Base-by-base conservation (phyloP, 2,797 vertebrate genomes). In the Sparidentex hasta region DNA sequence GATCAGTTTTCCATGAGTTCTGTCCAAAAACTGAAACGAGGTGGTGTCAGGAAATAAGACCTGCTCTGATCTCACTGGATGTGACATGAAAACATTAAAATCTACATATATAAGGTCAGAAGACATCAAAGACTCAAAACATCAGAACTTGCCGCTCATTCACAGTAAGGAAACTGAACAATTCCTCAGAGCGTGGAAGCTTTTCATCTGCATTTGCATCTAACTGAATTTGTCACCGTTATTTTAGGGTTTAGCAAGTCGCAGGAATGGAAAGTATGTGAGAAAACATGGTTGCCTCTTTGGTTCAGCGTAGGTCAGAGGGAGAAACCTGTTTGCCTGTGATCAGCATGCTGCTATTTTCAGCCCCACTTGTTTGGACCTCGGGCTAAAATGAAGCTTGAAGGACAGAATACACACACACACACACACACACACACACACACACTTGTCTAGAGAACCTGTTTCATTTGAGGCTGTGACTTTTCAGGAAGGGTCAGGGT, bases 301-400 rank as follows among this genome's bases (percentile, higher is more conserved):
- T 44, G 56, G 58, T 20, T 62, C 61, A 80, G 81, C 4, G 1
- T 62, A 67, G 72, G 38, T 79, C 78, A 76, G 23, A 65, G 65
- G 65, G 72, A 69, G 67, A 46, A 75, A 85, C 58, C 61, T 72
- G 64, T 71, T 80, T 57, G 71, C 63, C 54, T 13, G 75, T 75
- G 81, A 88, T 73, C 66, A 76, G 69, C 68, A 67, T 63, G 78
- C 21, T 75, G 70, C 88, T 92, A 94, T 94, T 93, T 93, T 90
- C 54, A 87, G 88, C 66, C 47, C 21, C 66, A 68, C 82, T 88
- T 81, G 78, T 82, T 82, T 55, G 57, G 74, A 76, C 84, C 85
- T 62, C 64, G 52, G 68, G 70, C 67, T 74, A 71, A 84, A 86
- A 73, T 65, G 67, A 48, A 79, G 66, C 80, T 47, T 50, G 38